These are phyloP conservation scores for Metridium senile DNA, from an alignment of 92 coral and sea anemone species.

Conservation along the genomic window DNA sequence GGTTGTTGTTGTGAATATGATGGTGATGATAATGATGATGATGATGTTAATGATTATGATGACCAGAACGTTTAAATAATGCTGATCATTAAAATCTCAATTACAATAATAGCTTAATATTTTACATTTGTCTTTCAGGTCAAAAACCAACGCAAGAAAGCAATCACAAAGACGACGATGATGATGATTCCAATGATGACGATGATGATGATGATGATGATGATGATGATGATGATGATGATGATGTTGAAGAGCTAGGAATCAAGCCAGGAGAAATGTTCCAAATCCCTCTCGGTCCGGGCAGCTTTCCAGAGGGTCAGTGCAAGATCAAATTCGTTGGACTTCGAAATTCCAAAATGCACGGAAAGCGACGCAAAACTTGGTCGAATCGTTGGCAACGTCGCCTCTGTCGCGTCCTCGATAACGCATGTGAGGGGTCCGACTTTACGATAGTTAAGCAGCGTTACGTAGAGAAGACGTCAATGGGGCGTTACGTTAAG, in stretches of 20 bases:
- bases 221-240: conserved; percentile 42
- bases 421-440: conserved; percentile 64
- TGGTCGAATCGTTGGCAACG: conserved; percentile 78
- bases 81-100: too few relatives aligned
- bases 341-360: conserved; percentile 43
- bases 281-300: conserved; percentile 58
- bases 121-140: too few relatives aligned
- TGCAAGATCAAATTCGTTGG: conserved; percentile 72
- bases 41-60: too few relatives aligned
- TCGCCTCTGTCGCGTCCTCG: conserved; percentile 75
- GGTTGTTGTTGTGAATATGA: too few relatives aligned
- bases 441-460: conserved; percentile 50
- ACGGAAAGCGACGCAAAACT: conserved; percentile 33
- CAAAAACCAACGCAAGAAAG: conserved; percentile 14
- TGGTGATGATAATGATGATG: too few relatives aligned
- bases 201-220: conserved; percentile 16
- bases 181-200: conserved; percentile 9
- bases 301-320: conserved; percentile 31
- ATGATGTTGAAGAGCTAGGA: conserved; percentile 67
- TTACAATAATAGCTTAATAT: too few relatives aligned
- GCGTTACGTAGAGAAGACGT: conserved; percentile 58
- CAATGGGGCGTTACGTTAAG: conserved; percentile 72
- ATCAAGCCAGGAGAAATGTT: conserved; percentile 78
- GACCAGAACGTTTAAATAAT: too few relatives aligned
- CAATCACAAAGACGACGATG: background rate